Percentiles rank a stretch among this genome's conserved stretches.
Conservation (phyloP, 2,797 vertebrate genomes). For the Centroberyx gerrardi region DNA sequence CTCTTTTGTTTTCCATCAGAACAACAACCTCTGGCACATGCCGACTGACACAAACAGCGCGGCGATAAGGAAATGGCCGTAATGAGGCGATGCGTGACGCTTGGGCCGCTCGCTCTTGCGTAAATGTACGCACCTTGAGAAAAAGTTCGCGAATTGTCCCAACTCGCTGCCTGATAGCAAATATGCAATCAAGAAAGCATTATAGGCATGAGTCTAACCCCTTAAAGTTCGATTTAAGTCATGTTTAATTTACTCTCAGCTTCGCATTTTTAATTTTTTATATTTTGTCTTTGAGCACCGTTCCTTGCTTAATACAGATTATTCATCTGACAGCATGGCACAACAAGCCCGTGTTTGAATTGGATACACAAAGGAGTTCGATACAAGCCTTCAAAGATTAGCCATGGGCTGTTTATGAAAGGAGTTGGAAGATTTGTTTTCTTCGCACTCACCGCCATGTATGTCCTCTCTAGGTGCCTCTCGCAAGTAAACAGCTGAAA, state of each 20-base stretch:
- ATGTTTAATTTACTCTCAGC: conserved; percentile 22
- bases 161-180: conserved; percentile 1
- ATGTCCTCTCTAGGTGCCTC: conserved; percentile 41
- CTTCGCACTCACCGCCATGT: conserved; percentile 28
- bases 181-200: neutral
- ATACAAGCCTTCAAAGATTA: conserved; percentile 54
- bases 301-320: conserved; percentile 20
- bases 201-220: neutral
- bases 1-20: conserved; percentile 63
- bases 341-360: conserved; percentile 54
- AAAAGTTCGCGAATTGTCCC: neutral
- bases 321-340: conserved; percentile 51
- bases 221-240: conserved; percentile 4
- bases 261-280: neutral
- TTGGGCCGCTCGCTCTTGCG: neutral
- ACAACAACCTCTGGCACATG: conserved; percentile 47
- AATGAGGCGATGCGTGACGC: neutral
- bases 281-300: conserved; percentile 12
- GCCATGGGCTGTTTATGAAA: conserved; percentile 67
- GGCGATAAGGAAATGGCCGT: conserved; percentile 9
- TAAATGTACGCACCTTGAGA: neutral
- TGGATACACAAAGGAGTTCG: conserved; percentile 48
- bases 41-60: conserved; percentile 42
- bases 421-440: conserved; percentile 46
- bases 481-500: conserved; percentile 36